phyloP scores from a whole-genome alignment of 2,797 vertebrate genomes.

The Triplophysa yarkandensis region DNA sequence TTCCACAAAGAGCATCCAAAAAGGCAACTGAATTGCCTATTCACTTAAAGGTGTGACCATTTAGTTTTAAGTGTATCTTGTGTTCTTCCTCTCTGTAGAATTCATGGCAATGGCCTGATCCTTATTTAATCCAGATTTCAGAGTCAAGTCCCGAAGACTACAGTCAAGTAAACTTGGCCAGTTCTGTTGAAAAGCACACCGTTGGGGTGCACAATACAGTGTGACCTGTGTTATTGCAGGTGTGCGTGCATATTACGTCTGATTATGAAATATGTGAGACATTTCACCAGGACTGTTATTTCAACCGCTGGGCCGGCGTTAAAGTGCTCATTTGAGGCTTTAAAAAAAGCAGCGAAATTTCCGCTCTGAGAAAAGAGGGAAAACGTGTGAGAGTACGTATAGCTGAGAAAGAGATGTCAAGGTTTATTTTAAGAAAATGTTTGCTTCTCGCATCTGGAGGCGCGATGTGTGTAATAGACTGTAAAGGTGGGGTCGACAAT shows the following conservation, averaged over 20 bases:
- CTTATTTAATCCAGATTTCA: slow-evolving; percentile 49
- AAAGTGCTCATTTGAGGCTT: slow-evolving; percentile 66
- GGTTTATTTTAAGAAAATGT: slow-evolving; percentile 54
- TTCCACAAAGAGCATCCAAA: slow-evolving; percentile 19
- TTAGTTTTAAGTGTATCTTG: neutral
- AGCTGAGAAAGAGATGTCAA: slow-evolving; percentile 35
- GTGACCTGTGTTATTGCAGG: slow-evolving; percentile 75
- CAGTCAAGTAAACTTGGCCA: slow-evolving; percentile 31
- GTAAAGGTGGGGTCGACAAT: slow-evolving; percentile 23
- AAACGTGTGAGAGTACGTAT: slow-evolving; percentile 13
- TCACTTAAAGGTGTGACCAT: slow-evolving; percentile 4
- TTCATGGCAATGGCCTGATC: too few species aligned
- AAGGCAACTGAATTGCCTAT: slow-evolving; percentile 5
- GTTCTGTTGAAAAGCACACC: slow-evolving; percentile 50
- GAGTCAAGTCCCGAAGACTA: slow-evolving; percentile 34
- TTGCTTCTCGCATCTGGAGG: slow-evolving; percentile 20
- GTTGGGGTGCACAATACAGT: slow-evolving; percentile 58
- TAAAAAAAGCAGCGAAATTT: slow-evolving; percentile 71
- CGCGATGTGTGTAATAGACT: slow-evolving; percentile 19
- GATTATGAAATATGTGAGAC: slow-evolving; percentile 72
- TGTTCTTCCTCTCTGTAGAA: slow-evolving; percentile 29
- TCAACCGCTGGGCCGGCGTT: slow-evolving; percentile 64
- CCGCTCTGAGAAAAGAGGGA: slow-evolving; percentile 49
- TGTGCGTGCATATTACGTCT: slow-evolving; percentile 70
- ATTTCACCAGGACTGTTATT: slow-evolving; percentile 69